phyloP scores from a whole-genome alignment of 2,888 invertebrate species.

The Himalopsyche japonica region DNA sequence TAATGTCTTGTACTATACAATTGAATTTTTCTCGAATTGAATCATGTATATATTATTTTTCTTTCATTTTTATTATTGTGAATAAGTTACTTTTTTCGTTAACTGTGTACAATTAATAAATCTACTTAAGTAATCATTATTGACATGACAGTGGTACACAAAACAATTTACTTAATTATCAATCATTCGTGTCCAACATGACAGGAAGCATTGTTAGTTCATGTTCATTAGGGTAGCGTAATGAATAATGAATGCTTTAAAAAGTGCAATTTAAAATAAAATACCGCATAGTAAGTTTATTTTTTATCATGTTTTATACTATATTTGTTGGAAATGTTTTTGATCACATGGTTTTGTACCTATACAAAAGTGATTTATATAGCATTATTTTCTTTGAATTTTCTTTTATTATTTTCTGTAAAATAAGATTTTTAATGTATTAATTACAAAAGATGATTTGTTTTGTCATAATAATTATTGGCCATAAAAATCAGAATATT shows the following conservation, averaged over 20 bases:
- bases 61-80: background rate
- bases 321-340: conserved; percentile 7
- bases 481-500: no score
- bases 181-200: background rate
- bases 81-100: background rate
- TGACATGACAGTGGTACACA: background rate
- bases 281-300: conserved; percentile 5
- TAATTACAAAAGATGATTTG: no score
- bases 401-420: background rate
- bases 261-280: conserved; percentile 33
- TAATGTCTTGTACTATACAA: background rate
- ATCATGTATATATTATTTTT: background rate
- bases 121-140: background rate
- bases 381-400: background rate
- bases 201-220: background rate
- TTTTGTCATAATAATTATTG: no score
- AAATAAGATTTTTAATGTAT: background rate
- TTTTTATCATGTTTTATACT: background rate
- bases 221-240: conserved; percentile 9
- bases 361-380: background rate
- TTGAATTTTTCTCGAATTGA: background rate
- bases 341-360: background rate
- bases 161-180: background rate
- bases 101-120: background rate
- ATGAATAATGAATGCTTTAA: conserved; percentile 22